These are phyloP conservation scores for Rhabdomys dilectus DNA, from an alignment of 2,113 vertebrate genomes.

Conservation along the genomic window DNA sequence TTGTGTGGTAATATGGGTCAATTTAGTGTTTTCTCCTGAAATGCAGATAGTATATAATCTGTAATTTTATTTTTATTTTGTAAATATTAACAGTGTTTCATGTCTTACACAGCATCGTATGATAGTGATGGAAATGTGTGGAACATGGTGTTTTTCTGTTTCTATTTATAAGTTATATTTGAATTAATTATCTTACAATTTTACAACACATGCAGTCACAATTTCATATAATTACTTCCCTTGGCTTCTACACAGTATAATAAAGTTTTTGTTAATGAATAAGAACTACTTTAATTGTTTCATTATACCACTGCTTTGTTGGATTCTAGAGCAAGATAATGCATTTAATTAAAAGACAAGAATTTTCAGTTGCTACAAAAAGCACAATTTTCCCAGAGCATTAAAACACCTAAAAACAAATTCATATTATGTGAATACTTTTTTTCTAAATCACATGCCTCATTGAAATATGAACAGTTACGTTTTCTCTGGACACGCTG, in stretches of 20 bases:
- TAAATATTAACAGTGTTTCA: conserved; percentile 69
- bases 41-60: conserved; percentile 57
- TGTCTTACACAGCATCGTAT: conserved; percentile 17
- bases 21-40: conserved; percentile 13
- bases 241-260: neutral
- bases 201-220: neutral
- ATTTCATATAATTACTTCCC: neutral
- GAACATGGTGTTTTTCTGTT: conserved; percentile 24
- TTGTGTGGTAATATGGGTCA: conserved; percentile 6
- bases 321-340: conserved; percentile 14
- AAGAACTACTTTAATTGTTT: neutral
- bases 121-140: conserved; percentile 51
- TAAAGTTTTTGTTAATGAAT: neutral
- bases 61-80: conserved; percentile 43
- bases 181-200: conserved; percentile 7
- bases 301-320: conserved; percentile 15
- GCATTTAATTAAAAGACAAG: neutral
- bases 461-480: neutral
- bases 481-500: neutral
- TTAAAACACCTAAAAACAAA: neutral
- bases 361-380: neutral
- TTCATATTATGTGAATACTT: neutral
- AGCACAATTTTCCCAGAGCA: neutral
- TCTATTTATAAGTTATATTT: conserved; percentile 36
- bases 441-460: neutral